Conservation (phyloP, 2,113 vertebrate species). For the Gobius niger region DNA sequence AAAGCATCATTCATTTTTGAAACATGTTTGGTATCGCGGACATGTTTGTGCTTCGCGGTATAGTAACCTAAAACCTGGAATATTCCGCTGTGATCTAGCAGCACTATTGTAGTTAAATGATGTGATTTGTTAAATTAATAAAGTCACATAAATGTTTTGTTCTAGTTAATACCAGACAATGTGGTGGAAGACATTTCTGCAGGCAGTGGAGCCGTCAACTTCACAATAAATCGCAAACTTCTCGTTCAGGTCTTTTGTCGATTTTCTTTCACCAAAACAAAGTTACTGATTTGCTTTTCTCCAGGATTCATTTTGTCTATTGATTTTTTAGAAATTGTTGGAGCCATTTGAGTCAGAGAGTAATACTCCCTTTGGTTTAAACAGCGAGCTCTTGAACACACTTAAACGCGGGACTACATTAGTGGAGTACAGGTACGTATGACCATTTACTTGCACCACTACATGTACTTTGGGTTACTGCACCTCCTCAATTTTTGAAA, state of each 20-base stretch:
- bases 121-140: too few relatives aligned
- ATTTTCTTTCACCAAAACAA: background rate
- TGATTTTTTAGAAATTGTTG: constrained; percentile 80
- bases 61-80: too few relatives aligned
- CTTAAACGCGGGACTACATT: constrained; percentile 77
- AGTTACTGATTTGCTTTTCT: background rate
- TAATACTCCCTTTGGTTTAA: constrained; percentile 80
- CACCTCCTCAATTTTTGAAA: background rate
- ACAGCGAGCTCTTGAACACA: constrained; percentile 84
- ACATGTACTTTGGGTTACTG: background rate
- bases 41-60: too few relatives aligned
- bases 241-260: constrained; percentile 80
- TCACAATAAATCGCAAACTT: constrained; percentile 85
- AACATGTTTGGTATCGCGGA: too few relatives aligned
- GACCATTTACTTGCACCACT: background rate
- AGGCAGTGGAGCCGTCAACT: constrained; percentile 80
- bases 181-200: constrained; percentile 83
- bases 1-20: too few relatives aligned
- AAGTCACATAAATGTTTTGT: background rate
- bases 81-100: too few relatives aligned
- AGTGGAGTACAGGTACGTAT: constrained; percentile 89
- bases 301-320: background rate
- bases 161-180: constrained; percentile 83
- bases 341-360: constrained; percentile 80
- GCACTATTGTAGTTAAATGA: too few relatives aligned